Conservation (phyloP, 2,888 invertebrate species). For the Lycia hirtaria region DNA sequence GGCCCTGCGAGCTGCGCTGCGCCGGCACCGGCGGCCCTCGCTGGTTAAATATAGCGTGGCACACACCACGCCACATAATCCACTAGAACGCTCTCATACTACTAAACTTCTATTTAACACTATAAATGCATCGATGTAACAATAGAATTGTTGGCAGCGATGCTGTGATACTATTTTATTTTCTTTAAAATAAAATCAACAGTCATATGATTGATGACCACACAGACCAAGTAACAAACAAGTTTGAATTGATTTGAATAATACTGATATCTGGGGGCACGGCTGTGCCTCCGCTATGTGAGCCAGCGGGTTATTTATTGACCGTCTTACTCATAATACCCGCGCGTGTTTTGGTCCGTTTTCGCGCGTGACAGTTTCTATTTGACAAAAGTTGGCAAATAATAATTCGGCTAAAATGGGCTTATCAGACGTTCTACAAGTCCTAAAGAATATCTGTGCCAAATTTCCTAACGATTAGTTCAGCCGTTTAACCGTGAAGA, state of each 20-base stretch:
- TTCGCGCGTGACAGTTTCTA: no score
- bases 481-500: no score
- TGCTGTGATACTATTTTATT: not conserved
- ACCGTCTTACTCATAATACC: no score
- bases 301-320: no score
- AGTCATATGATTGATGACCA: not conserved
- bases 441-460: no score
- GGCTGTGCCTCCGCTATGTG: no score
- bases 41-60: constrained; percentile 79
- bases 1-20: constrained; percentile 59
- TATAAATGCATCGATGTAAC: constrained; percentile 36
- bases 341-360: no score
- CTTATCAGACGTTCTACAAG: no score
- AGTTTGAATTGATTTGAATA: not conserved
- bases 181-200: constrained; percentile 1
- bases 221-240: not conserved
- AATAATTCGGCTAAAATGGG: no score
- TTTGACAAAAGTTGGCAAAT: no score
- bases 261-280: no score
- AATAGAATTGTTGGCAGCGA: constrained; percentile 6
- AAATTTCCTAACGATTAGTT: no score
- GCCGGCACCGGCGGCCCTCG: constrained; percentile 69
- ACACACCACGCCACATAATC: constrained; percentile 75
- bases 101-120: constrained; percentile 45
- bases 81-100: constrained; percentile 68